Evolutionary conservation across 2,113 vertebrate species (phyloP).

Genomic region (Synchiropus splendidus): DNA sequence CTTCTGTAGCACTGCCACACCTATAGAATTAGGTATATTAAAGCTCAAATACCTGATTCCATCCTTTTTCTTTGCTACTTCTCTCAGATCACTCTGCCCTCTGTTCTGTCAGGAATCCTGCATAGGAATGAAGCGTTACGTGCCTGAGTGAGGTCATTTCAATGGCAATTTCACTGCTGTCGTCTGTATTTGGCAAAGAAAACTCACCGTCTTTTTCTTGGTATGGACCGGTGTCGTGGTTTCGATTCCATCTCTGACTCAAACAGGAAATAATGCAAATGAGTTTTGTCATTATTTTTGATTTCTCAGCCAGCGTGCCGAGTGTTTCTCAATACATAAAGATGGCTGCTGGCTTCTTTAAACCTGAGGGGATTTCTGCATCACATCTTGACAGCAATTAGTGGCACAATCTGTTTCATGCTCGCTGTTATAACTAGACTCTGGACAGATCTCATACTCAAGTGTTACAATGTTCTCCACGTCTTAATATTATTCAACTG

Average conservation of each 20-base stretch:
- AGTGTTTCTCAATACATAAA: conserved; percentile 58
- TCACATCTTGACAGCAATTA: conserved; percentile 69
- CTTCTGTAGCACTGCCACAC: conserved; percentile 34
- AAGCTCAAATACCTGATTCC: conserved; percentile 32
- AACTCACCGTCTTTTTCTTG: too few species aligned
- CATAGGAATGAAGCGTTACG: conserved; percentile 31
- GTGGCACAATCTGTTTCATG: conserved; percentile 66
- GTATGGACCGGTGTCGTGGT: too few species aligned
- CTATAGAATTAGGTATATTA: conserved; percentile 56
- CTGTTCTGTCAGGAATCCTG: conserved; percentile 37
- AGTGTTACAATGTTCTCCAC: conserved; percentile 54
- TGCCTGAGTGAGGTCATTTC: conserved; percentile 48
- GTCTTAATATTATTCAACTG: conserved; percentile 62
- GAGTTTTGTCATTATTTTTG: conserved; percentile 32
- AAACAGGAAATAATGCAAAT: conserved; percentile 49
- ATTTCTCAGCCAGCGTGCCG: conserved; percentile 42
- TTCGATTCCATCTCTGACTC: conserved; percentile 18
- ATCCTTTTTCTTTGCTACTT: conserved; percentile 29
- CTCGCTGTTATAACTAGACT: conserved; percentile 58
- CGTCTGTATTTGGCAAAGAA: too few species aligned
- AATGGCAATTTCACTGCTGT: conserved; percentile 32
- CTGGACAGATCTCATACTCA: conserved; percentile 56
- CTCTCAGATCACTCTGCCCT: conserved; percentile 34
- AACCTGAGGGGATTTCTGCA: conserved; percentile 62
- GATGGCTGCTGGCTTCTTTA: conserved; percentile 50